phyloP scores from a whole-genome alignment of 1,140 invertebrate genomes.

The Sycophaga agraensis region DNA sequence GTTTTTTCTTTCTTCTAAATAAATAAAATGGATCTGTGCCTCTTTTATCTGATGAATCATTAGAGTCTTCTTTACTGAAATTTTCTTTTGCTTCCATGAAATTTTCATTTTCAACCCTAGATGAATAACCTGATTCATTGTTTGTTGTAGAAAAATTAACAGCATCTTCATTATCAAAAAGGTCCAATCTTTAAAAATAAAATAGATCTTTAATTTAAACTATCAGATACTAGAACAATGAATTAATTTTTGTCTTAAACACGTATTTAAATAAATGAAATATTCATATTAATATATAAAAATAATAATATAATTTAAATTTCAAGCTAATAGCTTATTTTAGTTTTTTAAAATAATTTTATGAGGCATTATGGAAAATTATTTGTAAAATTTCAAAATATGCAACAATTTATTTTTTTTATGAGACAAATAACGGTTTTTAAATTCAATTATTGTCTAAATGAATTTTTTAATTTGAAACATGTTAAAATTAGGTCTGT shows the following conservation, averaged over 20 bases:
- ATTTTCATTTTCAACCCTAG: constrained; percentile 40
- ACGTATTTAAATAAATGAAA: not conserved
- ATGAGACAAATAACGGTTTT: too few species aligned
- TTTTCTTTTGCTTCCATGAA: constrained; percentile 40
- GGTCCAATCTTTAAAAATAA: constrained; percentile 35
- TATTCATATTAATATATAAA: too few species aligned
- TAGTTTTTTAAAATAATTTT: too few species aligned
- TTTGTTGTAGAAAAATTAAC: constrained; percentile 26
- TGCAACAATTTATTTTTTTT: too few species aligned
- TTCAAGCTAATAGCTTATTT: not conserved
- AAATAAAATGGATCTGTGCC: constrained; percentile 47
- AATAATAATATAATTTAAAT: not conserved
- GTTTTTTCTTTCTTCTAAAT: constrained; percentile 46
- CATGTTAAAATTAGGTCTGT: too few species aligned
- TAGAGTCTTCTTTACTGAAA: constrained; percentile 39
- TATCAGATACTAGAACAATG: too few species aligned
- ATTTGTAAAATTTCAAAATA: too few species aligned
- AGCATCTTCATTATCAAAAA: constrained; percentile 35
- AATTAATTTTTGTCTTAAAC: too few species aligned
- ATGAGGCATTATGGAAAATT: too few species aligned
- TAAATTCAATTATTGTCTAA: too few species aligned
- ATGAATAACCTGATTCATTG: constrained; percentile 47
- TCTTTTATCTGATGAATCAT: constrained; percentile 34
- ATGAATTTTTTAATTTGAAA: too few species aligned
- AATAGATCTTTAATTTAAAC: too few species aligned